Evolutionary conservation across 2,113 vertebrate genomes (phyloP).

Genomic region (Alosa alosa): DNA sequence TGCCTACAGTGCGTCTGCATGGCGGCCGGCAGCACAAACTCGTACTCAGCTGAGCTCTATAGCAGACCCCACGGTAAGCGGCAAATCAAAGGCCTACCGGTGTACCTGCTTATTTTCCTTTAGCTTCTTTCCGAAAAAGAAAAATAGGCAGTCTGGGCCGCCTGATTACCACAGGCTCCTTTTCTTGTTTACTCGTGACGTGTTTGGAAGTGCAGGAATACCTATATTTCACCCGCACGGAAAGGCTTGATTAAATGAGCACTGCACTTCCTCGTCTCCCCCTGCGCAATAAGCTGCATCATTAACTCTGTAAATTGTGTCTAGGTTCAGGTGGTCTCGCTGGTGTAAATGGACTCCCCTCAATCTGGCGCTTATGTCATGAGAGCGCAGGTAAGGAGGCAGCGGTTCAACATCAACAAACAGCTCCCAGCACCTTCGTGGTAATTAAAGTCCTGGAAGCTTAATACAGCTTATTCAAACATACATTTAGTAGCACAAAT

Average conservation of each 20-base stretch:
- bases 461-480: not conserved
- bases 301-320: constrained; percentile 25
- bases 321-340: constrained; percentile 8
- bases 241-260: constrained; percentile 35
- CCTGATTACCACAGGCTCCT: constrained; percentile 35
- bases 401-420: constrained; percentile 13
- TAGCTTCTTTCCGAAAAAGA: constrained; percentile 34
- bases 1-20: constrained; percentile 31
- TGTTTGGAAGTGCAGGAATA: constrained; percentile 34
- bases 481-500: constrained; percentile 1
- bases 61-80: constrained; percentile 34
- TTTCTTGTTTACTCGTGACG: constrained; percentile 37
- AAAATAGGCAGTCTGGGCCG: constrained; percentile 32
- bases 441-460: not conserved
- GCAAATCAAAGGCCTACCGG: constrained; percentile 39
- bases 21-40: constrained; percentile 19
- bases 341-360: constrained; percentile 28
- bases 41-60: constrained; percentile 18
- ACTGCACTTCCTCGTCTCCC: constrained; percentile 10
- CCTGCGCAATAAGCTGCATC: constrained; percentile 30
- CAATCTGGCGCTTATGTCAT: not conserved
- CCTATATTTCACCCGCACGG: constrained; percentile 35
- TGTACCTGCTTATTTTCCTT: constrained; percentile 43
- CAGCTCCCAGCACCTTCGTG: not conserved
- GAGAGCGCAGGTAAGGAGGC: not conserved